Conservation (phyloP, 1,140 invertebrate species). For the Pachyrhynchus sulphureomaculatus region DNA sequence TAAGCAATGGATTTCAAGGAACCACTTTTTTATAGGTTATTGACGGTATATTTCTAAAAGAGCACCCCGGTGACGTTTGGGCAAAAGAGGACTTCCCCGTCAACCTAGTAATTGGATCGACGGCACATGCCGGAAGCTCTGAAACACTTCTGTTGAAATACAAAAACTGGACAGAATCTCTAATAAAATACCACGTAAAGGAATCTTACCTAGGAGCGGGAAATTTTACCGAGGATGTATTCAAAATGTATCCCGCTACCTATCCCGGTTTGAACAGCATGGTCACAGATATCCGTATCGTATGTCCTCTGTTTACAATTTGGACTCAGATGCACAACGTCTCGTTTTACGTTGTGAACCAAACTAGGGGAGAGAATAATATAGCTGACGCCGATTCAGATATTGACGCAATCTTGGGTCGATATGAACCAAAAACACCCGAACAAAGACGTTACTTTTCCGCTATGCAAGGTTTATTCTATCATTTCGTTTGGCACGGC, state of each 20-base stretch:
- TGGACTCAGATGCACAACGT: constrained; percentile 60
- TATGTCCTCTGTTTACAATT: constrained; percentile 72
- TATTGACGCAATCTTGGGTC: constrained; percentile 75
- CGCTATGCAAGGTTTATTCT: constrained; percentile 80
- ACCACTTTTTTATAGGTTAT: constrained; percentile 42
- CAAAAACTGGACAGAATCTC: constrained; percentile 61
- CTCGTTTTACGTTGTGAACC: constrained; percentile 73
- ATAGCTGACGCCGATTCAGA: constrained; percentile 67
- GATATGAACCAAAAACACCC: constrained; percentile 67
- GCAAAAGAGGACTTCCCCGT: constrained; percentile 52
- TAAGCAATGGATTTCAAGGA: no score
- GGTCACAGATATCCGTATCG: constrained; percentile 75
- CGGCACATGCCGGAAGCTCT: constrained; percentile 67
- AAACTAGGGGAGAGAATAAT: constrained; percentile 56
- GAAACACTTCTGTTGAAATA: constrained; percentile 59
- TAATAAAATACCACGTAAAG: constrained; percentile 62
- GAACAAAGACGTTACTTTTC: constrained; percentile 72
- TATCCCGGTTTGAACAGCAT: constrained; percentile 67
- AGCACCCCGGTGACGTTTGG: constrained; percentile 65
- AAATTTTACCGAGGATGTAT: constrained; percentile 61
- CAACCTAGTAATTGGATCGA: constrained; percentile 70
- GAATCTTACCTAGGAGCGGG: constrained; percentile 64
- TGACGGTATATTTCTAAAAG: constrained; percentile 67
- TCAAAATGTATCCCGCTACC: constrained; percentile 65
- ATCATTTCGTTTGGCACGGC: constrained; percentile 75